Base-by-base conservation (phyloP, 2,113 vertebrate genomes). In the Larimichthys crocea region DNA sequence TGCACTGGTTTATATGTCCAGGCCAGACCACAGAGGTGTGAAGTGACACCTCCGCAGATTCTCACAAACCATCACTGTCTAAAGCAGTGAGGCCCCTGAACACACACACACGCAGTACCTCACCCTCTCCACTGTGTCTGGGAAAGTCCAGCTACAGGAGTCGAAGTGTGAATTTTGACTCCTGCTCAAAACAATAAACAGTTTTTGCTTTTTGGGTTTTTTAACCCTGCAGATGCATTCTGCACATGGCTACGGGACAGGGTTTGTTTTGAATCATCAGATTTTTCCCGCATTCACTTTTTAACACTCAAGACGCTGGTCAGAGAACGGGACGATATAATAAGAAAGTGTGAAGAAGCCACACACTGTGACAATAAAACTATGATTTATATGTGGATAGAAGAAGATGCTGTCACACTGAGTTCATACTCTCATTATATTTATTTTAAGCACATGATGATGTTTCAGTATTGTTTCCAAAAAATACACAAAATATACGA, bases 91-190 rank as follows among this genome's bases (percentile, higher is more conserved):
- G 84, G 81, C 86, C 62, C 78, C 76, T 74, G 53, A 79, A 82
- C 87, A 88, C 85, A 85, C 78, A 57, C 65, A 53, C 66, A 50
- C 56, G 44, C 57, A 26, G 52, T 53, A 16, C 31, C 64, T 71
- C 81, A 66, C 64, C 49, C 79, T 84, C 80, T 83, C 63, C 83
- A 82, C 84, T 76, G 68, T 85, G 87, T 92, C 93, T 95, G 95
- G 94, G 95, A 96, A 96, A 93, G 87, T 80, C 82, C 77, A 92
- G 82, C 90, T 86, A 72, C 91, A 92, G 86, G 80, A 93, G 86
- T 71, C 9, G 86, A 95, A 81, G 96, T 96, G 96, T 96, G 95
- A 96, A 93, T 94, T 96, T 92, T 95, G 90, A 94, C 95, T 93
- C 95, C 94, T 95, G 79, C 79, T 89, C 89, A 89, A 91, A 93